These are phyloP conservation scores for Cichladusa arquata DNA, from an alignment of 2,113 vertebrate species.

Conservation along the genomic window DNA sequence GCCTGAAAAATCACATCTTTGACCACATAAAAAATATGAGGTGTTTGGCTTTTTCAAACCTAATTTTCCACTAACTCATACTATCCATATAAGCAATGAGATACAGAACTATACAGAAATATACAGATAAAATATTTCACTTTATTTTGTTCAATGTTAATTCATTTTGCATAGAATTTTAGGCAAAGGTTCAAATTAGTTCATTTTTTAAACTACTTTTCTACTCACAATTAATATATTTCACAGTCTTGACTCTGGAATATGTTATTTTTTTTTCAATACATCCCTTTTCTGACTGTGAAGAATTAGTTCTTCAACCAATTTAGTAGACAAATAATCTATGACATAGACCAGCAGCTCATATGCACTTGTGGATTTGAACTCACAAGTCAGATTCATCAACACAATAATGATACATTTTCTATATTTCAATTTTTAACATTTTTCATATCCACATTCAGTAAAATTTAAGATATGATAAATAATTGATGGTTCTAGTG, in stretches of 20 bases:
- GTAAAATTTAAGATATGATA: conserved; percentile 23
- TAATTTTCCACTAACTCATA: not conserved
- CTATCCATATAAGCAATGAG: not conserved
- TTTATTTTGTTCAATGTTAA: not conserved
- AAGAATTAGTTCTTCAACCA: not conserved
- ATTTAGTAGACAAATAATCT: not conserved
- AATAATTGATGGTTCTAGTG: conserved; percentile 11
- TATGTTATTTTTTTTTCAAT: not conserved
- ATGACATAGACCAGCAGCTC: not conserved
- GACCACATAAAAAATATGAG: not conserved
- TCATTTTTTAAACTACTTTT: not conserved
- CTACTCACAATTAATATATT: not conserved
- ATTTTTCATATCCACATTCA: conserved; percentile 13
- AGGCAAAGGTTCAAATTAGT: not conserved
- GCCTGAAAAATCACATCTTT: not conserved
- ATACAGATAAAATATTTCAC: not conserved
- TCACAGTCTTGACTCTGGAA: not conserved
- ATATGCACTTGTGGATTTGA: conserved; percentile 14
- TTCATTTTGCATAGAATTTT: not conserved
- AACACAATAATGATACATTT: not conserved
- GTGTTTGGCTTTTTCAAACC: not conserved
- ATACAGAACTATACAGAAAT: not conserved
- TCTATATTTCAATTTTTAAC: conserved; percentile 21
- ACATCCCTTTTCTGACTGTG: not conserved
- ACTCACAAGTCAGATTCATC: not conserved